A percentile compares a stretch with the other conserved stretches of the same genome.
Conservation (phyloP, 1,140 invertebrate genomes). For the Drosophila kepulauana region DNA sequence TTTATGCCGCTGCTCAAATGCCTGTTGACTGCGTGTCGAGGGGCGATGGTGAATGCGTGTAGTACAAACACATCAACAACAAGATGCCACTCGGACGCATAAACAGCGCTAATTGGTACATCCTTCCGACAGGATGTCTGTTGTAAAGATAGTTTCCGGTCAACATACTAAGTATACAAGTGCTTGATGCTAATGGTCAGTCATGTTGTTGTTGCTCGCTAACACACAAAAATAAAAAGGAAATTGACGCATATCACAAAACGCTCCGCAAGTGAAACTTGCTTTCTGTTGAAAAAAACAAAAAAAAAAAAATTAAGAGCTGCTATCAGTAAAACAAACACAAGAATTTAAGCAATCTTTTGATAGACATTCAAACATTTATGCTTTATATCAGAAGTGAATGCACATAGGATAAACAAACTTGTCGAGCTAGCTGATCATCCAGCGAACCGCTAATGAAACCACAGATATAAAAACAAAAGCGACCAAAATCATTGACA, state of each 20-base stretch:
- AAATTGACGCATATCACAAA: not conserved
- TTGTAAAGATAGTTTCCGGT: constrained; percentile 33
- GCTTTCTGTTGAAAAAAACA: not conserved
- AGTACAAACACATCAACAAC: constrained; percentile 28
- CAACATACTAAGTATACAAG: constrained; percentile 14
- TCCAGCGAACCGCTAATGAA: constrained; percentile 3
- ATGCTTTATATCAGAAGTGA: not conserved
- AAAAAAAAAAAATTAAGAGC: not conserved
- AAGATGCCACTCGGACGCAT: constrained; percentile 25
- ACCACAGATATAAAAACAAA: constrained; percentile 1
- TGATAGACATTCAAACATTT: not conserved
- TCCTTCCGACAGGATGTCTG: constrained; percentile 35
- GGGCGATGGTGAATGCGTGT: constrained; percentile 13
- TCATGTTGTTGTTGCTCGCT: not conserved
- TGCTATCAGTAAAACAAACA: no score
- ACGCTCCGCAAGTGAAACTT: not conserved
- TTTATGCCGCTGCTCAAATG: constrained; percentile 33
- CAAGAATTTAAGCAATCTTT: no score
- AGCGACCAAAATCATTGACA: not conserved
- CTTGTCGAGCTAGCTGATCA: not conserved
- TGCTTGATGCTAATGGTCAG: constrained; percentile 8
- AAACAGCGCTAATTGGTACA: constrained; percentile 43
- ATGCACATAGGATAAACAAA: not conserved
- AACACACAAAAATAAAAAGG: constrained; percentile 4
- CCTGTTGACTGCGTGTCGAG: constrained; percentile 14